phyloP scores from a whole-genome alignment of 2,888 invertebrate genomes.

The Trimorus sp. region DNA sequence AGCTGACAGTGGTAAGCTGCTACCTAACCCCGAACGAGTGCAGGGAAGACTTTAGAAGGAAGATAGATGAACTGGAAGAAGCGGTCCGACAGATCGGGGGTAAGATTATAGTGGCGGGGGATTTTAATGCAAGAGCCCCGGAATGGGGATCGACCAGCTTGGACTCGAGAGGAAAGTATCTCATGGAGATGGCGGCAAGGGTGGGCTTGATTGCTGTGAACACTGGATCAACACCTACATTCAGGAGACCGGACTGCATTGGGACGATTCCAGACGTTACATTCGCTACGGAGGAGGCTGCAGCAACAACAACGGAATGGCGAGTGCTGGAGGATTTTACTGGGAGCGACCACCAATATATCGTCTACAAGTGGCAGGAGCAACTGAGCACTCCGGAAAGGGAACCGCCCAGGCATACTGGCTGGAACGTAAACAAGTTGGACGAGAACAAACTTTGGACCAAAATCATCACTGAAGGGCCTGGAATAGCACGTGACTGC shows the following conservation, averaged over 20 bases:
- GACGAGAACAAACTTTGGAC: no score
- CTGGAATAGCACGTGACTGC: no score
- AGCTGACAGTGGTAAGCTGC: conserved; percentile 36
- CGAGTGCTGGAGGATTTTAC: conserved; percentile 6
- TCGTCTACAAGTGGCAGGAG: neutral
- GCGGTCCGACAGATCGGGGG: neutral
- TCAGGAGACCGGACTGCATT: neutral
- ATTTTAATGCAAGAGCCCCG: neutral
- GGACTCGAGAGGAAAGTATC: neutral
- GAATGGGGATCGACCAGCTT: neutral
- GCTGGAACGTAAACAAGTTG: no score
- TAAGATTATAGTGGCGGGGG: neutral
- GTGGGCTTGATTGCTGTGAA: neutral
- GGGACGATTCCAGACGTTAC: conserved; percentile 20
- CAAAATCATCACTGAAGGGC: no score
- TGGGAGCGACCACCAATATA: conserved; percentile 25
- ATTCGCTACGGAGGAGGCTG: neutral
- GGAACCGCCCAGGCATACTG: no score
- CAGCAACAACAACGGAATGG: neutral
- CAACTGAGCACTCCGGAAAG: no score
- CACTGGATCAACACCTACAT: neutral
- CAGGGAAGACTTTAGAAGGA: conserved; percentile 19
- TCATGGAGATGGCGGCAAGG: neutral
- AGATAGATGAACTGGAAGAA: conserved; percentile 3
- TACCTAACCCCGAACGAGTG: conserved; percentile 48